A percentile compares a stretch with the other conserved stretches of the same genome.
Conservation (phyloP, 2,113 vertebrate species). For the Cyprinus carpio region DNA sequence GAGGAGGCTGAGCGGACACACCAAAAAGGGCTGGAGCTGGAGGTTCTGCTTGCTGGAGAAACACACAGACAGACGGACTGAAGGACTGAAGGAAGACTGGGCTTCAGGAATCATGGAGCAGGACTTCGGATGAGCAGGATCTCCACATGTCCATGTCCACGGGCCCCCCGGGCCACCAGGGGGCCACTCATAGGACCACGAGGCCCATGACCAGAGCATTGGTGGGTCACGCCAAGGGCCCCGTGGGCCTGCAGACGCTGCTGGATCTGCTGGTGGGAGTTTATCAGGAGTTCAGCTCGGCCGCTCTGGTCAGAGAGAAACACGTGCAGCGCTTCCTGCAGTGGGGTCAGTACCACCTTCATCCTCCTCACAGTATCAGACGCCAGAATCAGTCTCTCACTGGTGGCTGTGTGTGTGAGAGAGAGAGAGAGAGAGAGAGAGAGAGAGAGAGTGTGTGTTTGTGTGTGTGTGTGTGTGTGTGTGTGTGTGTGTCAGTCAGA, state of each 20-base stretch:
- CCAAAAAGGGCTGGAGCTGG: slow-evolving; percentile 71
- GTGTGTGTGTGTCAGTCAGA: no score
- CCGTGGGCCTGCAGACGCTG: slow-evolving; percentile 80
- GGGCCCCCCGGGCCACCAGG: slow-evolving; percentile 51
- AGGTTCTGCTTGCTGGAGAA: slow-evolving; percentile 62
- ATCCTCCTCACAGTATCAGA: no score
- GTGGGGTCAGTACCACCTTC: slow-evolving; percentile 80
- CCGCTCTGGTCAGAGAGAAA: slow-evolving; percentile 75
- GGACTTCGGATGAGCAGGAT: slow-evolving; percentile 40
- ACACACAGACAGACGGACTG: slow-evolving; percentile 18
- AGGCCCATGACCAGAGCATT: slow-evolving; percentile 60
- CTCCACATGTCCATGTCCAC: slow-evolving; percentile 67
- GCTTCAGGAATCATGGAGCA: slow-evolving; percentile 39
- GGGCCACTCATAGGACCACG: neutral
- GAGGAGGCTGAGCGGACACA: slow-evolving; percentile 60
- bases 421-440: no score
- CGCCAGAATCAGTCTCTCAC: no score
- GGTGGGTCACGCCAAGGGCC: slow-evolving; percentile 61
- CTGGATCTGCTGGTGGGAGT: slow-evolving; percentile 85
- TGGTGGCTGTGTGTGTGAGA: no score
- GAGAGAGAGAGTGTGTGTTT: no score
- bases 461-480: no score
- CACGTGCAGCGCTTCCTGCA: slow-evolving; percentile 79
- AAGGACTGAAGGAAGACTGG: no score
- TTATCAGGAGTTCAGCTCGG: slow-evolving; percentile 80